Conservation (phyloP, 92 coral and sea anemone genomes). For the Porites rus region DNA sequence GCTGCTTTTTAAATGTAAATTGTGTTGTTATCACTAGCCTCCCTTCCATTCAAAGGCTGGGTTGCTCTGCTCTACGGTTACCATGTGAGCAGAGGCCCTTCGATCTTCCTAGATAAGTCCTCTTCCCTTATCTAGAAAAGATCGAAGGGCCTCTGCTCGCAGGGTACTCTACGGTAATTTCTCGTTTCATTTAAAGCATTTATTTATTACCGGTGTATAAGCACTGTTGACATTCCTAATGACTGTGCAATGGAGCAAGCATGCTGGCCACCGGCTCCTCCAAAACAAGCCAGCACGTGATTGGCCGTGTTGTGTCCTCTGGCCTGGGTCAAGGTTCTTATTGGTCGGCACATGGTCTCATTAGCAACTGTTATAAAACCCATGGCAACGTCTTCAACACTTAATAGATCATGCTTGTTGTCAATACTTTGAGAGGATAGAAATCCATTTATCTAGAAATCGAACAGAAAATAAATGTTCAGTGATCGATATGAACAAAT, state of each 20-base stretch:
- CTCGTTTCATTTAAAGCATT: too few relatives aligned
- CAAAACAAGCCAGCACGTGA: constrained; percentile 99
- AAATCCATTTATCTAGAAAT: constrained; percentile 71
- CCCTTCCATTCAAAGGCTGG: too few relatives aligned
- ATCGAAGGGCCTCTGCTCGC: too few relatives aligned
- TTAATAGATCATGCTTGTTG: constrained; percentile 51
- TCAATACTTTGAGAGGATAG: constrained; percentile 71
- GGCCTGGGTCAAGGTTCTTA: constrained; percentile 97
- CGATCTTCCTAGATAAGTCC: too few relatives aligned
- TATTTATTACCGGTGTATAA: constrained; percentile 84
- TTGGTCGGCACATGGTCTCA: constrained; percentile 99
- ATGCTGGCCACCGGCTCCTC: constrained; percentile 99
- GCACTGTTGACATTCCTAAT: constrained; percentile 95
- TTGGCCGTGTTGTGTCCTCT: constrained; percentile 97
- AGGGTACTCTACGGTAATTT: too few relatives aligned
- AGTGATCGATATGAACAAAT: too few relatives aligned
- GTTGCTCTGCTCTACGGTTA: too few relatives aligned
- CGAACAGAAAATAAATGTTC: not conserved
- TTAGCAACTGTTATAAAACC: constrained; percentile 96
- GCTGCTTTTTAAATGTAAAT: too few relatives aligned
- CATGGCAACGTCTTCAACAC: constrained; percentile 91
- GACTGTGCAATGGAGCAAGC: constrained; percentile 98
- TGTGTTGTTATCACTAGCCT: too few relatives aligned
- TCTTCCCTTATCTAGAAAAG: too few relatives aligned
- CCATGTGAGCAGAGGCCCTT: too few relatives aligned